Evolutionary conservation across 1,140 invertebrate genomes (phyloP).

Genomic region (Limonius californicus): DNA sequence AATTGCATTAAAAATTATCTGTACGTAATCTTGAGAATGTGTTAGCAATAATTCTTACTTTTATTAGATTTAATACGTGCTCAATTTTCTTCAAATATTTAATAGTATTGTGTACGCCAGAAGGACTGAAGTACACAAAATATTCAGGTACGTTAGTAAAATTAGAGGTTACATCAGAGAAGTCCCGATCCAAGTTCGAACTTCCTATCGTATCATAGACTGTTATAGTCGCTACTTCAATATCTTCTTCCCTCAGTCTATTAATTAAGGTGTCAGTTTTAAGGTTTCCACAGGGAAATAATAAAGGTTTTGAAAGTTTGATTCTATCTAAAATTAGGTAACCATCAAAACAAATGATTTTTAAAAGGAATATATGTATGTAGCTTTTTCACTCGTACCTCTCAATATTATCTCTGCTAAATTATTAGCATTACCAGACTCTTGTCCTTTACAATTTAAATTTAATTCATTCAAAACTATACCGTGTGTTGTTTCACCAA

Average conservation of each 20-base stretch:
- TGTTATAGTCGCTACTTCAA: constrained; percentile 41
- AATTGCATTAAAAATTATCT: not conserved
- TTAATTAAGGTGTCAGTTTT: constrained; percentile 45
- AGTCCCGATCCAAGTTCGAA: constrained; percentile 39
- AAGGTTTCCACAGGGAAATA: constrained; percentile 51
- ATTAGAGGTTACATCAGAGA: constrained; percentile 35
- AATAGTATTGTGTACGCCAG: constrained; percentile 43
- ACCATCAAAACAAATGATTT: too few relatives aligned
- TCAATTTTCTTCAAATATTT: constrained; percentile 35
- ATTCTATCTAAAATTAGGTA: constrained; percentile 34
- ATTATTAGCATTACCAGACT: constrained; percentile 47
- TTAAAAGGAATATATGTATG: too few relatives aligned
- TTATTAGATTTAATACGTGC: constrained; percentile 31
- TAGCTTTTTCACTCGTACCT: too few relatives aligned
- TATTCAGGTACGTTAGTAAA: constrained; percentile 40
- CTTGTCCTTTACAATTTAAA: constrained; percentile 42
- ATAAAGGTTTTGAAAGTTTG: constrained; percentile 42
- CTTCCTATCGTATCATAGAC: constrained; percentile 46
- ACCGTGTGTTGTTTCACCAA: constrained; percentile 47
- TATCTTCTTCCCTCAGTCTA: constrained; percentile 37
- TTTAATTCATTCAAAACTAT: constrained; percentile 37
- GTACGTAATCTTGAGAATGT: too few relatives aligned
- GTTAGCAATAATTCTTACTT: too few relatives aligned
- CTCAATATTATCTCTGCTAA: constrained; percentile 46
- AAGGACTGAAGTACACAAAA: constrained; percentile 52